Conservation (phyloP, 1,140 invertebrate species). For the Drosophila funebris region DNA sequence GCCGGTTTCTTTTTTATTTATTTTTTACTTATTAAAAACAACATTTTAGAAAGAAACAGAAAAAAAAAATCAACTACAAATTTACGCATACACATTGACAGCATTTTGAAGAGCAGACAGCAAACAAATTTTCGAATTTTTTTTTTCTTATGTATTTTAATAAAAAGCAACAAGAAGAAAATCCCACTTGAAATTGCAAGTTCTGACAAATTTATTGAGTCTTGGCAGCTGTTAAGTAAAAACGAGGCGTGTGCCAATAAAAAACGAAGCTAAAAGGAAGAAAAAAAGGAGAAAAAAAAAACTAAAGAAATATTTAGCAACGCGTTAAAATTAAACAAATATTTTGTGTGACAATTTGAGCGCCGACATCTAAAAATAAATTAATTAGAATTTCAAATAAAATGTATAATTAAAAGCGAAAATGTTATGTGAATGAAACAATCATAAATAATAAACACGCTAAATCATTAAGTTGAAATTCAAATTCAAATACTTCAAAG, state of each 20-base stretch:
- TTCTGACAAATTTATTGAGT: conserved; percentile 43
- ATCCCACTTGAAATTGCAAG: conserved; percentile 31
- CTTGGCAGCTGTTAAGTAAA: conserved; percentile 30
- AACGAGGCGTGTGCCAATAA: conserved; percentile 58
- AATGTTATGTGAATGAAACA: background rate
- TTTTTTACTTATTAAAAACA: conserved; percentile 11
- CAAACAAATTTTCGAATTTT: conserved; percentile 32
- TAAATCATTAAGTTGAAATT: background rate
- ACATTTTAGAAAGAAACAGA: background rate
- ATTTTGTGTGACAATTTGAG: conserved; percentile 1
- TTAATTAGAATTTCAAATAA: conserved; percentile 5
- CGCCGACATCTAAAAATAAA: conserved; percentile 1
- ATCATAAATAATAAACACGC: background rate
- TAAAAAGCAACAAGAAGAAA: conserved; percentile 16
- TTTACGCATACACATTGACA: conserved; percentile 23
- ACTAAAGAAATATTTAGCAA: conserved; percentile 42
- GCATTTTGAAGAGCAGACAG: conserved; percentile 39
- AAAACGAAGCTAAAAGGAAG: conserved; percentile 1
- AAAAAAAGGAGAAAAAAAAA: conserved; percentile 10
- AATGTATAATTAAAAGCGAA: background rate
- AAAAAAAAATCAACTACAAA: conserved; percentile 6
- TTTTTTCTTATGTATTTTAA: background rate
- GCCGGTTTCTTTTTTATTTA: conserved; percentile 17
- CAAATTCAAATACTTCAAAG: background rate
- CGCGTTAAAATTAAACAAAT: conserved; percentile 41